Evolutionary conservation across 2,888 invertebrate species (phyloP), one percentile per base, ranked within the genome.

Genomic region (Steromphala cineraria): DNA sequence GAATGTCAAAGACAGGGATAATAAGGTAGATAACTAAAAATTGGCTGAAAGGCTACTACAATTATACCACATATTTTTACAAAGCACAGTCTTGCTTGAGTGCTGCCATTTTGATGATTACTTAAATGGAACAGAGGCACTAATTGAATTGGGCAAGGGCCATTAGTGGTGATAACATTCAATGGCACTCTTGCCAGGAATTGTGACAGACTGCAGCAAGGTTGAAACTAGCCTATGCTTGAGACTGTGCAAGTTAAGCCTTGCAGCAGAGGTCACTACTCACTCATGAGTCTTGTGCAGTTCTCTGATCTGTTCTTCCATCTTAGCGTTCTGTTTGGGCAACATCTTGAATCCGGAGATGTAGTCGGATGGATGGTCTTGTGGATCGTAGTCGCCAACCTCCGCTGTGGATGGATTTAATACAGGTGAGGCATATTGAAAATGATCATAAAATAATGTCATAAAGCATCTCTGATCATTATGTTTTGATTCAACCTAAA

Each of bases 241-340:
- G 36, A 36, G 36, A 36, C 7, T 4, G 36, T 36, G 36, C 36
- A 36, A 36, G 36, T 36, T 4, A 36, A 4, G 36, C 56, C 21
- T 19, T 36, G 36, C 2, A 7, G 36, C 7, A 36, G 36, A 7
- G 7, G 36, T 36, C 7, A 36, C 36, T 36, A 53, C 91, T 83
- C 86, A 94, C 94, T 87, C 96, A 75, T 98, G 95, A 78, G 96
- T 96, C 89, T 96, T 96, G 93, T 99, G 99, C 82, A 98, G 95
- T 83, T 98, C 98, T 95, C 97, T 96, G 91, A 98, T 98, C 94
- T 97, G 96, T 88, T 97, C 97, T 94, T 99, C 99, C 86, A 98
- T 96, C 84, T 96, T 95, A 87, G 97, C 96, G 0, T 98, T 98
- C 94, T 99, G 99, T 93, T 98, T 97, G 75, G 98, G 95, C 79